Evolutionary conservation across 2,797 vertebrate genomes (phyloP).

Genomic region (Pelobates cultripes): DNA sequence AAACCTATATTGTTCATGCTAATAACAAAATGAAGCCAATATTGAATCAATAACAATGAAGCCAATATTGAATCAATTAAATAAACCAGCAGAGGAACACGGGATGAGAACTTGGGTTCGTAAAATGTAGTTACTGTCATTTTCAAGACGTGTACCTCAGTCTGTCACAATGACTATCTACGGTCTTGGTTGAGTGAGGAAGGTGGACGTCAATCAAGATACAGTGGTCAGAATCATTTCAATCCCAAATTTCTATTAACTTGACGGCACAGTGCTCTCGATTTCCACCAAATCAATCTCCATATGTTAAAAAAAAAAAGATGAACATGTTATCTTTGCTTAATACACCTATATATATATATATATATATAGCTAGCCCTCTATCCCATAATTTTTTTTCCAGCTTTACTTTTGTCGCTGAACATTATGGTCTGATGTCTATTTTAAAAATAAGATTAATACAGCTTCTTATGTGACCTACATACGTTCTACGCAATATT

Average conservation of each 20-base stretch:
- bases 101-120: no score
- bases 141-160: background rate
- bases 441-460: constrained; percentile 23
- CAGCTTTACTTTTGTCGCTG: constrained; percentile 27
- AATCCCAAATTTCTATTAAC: constrained; percentile 6
- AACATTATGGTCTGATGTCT: constrained; percentile 38
- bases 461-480: constrained; percentile 40
- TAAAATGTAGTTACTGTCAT: no score
- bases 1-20: no score
- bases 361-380: constrained; percentile 27
- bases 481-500: constrained; percentile 42
- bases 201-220: constrained; percentile 7
- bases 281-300: constrained; percentile 7
- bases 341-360: constrained; percentile 16
- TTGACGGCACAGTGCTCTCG: constrained; percentile 7
- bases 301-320: constrained; percentile 6
- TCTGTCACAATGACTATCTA: background rate
- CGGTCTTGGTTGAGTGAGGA: background rate
- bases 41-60: no score
- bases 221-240: constrained; percentile 14
- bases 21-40: no score
- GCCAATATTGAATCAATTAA: no score
- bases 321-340: constrained; percentile 45
- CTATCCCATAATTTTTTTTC: constrained; percentile 35
- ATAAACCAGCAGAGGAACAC: no score